Evolutionary conservation across 2,888 invertebrate genomes (phyloP).

Genomic region (Nudaria mundana): DNA sequence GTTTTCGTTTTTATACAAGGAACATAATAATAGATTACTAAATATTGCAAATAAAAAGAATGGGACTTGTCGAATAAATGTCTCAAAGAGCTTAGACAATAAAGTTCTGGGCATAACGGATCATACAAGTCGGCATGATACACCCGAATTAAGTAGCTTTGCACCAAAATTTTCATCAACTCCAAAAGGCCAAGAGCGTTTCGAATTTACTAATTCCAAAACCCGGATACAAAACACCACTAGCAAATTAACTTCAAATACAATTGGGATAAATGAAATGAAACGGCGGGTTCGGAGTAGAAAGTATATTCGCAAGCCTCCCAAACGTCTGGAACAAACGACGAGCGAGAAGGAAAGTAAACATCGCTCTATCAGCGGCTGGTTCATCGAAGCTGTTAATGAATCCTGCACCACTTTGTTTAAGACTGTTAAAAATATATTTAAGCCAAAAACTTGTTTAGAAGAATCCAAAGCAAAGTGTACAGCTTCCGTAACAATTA

Average conservation of each 20-base stretch:
- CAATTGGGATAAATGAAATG: conserved; percentile 4
- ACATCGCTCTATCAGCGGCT: conserved; percentile 45
- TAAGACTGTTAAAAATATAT: conserved; percentile 59
- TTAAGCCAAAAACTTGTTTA: conserved; percentile 35
- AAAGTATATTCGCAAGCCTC: neutral
- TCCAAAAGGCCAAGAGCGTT: conserved; percentile 36
- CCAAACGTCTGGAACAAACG: conserved; percentile 14
- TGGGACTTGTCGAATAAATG: conserved; percentile 10
- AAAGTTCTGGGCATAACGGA: neutral
- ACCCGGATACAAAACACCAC: conserved; percentile 1
- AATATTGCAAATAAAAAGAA: conserved; percentile 1
- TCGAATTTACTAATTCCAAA: neutral
- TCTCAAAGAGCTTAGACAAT: neutral
- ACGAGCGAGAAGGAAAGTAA: conserved; percentile 27
- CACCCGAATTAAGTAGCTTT: conserved; percentile 33
- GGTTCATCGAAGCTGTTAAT: conserved; percentile 57
- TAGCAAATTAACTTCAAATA: neutral
- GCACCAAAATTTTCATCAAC: conserved; percentile 52
- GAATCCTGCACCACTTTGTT: conserved; percentile 60
- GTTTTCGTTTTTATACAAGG: conserved; percentile 36
- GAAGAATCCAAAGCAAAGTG: conserved; percentile 9
- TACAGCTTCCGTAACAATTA: conserved; percentile 4
- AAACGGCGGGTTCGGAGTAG: conserved; percentile 7
- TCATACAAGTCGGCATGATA: conserved; percentile 6
- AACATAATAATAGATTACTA: neutral